These are phyloP conservation scores for Nasua narica DNA, from an alignment of 2,797 vertebrate species.

Conservation along the genomic window DNA sequence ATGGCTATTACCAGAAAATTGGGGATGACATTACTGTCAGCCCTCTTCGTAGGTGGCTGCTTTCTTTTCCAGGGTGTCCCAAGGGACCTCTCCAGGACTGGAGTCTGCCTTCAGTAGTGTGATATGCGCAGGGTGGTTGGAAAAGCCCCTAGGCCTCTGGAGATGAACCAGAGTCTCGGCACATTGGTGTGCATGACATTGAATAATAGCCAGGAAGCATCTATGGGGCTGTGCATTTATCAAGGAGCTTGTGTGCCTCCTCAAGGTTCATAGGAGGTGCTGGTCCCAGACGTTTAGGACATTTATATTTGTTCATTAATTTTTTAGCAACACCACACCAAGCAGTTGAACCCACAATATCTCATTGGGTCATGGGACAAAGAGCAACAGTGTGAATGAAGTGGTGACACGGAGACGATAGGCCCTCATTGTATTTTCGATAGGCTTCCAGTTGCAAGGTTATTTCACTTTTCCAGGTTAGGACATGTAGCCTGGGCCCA, in stretches of 20 bases:
- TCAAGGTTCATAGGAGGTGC: background rate
- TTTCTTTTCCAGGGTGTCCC: background rate
- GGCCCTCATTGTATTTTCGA: background rate
- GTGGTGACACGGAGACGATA: background rate
- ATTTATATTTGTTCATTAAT: background rate
- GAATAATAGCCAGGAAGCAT: background rate
- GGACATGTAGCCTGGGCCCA: background rate
- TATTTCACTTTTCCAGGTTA: background rate
- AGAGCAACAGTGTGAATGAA: background rate
- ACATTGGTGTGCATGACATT: background rate
- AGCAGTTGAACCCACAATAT: background rate
- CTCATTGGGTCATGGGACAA: background rate
- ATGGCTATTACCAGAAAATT: background rate
- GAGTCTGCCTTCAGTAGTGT: background rate
- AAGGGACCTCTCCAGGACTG: background rate
- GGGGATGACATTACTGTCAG: background rate
- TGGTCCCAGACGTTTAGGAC: background rate
- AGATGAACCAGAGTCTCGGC: background rate
- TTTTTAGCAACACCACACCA: background rate
- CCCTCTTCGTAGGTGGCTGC: background rate
- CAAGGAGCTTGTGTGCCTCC: background rate
- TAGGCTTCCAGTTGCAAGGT: background rate
- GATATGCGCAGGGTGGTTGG: background rate
- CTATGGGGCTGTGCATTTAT: background rate
- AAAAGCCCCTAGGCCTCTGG: background rate